Base-by-base conservation (phyloP, 2,888 invertebrate genomes). In the Carpatolechia fugitivella region DNA sequence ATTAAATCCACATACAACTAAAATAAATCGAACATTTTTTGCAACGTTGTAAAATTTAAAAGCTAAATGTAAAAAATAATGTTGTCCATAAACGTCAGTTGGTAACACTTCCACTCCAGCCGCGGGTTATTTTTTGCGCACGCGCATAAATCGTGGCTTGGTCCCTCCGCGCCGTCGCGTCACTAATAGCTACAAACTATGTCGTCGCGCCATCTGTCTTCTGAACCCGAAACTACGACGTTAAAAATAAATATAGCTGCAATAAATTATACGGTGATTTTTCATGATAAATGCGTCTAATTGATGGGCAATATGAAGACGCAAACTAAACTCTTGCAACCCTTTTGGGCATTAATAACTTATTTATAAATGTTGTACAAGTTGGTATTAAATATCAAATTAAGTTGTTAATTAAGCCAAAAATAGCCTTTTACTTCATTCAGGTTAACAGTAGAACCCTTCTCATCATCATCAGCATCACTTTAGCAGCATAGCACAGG, bases 101-200 rank as follows among this genome's bases (percentile, higher is more conserved):
- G 46, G 46, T 20, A 11, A 29, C 13, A 41, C 20, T 41, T 8
- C 24, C 53, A 38, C 35, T n/a, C 29, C 24, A 20, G 47, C 51
- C 29, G 29, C n/a, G n/a, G n/a, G n/a, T n/a, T n/a, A n/a, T 35
- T 58, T 56, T 55, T 60, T 49, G 55, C 55, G 14, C 13, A n/a
- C 4, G 14, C 41, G 13, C 30, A 36, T 49, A 46, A 50, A 54
- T 20, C 52, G 55, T 36, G 10, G 57, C 57, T 60, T 62, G 60
- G 61, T 60, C 59, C 55, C 58, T 58, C 61, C n/a, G n/a, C n/a
- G n/a, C n/a, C n/a, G n/a, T n/a, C n/a, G n/a, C n/a, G 50, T 50
- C 51, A 58, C 57, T 64, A 65, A 66, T 64, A 57, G 59, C 62
- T 54, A 68, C 61, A 60, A 60, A 60, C 60, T 58, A 49, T 51